Evolutionary conservation across 64 coral and sea anemone genomes (phyloP).

Genomic region (Stichodactyla helianthus): DNA sequence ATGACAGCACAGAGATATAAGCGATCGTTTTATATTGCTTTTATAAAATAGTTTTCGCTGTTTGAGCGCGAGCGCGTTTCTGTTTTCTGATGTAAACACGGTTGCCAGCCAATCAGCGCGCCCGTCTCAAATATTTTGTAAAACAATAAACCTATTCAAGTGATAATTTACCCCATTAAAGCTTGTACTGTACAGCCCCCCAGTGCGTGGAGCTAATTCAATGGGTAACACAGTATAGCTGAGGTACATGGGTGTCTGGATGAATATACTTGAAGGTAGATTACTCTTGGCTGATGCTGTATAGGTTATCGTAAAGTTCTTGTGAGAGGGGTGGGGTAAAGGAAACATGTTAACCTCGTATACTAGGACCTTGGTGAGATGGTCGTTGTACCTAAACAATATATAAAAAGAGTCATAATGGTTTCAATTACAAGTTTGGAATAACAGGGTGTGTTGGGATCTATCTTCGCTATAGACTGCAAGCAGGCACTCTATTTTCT

Average conservation of each 20-base stretch:
- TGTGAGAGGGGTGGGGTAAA: background rate
- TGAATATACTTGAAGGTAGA: conserved; percentile 43
- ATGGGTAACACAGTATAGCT: conserved; percentile 48
- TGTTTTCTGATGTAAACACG: too few relatives aligned
- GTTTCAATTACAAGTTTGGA: background rate
- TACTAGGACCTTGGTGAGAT: conserved; percentile 54
- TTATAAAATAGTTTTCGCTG: too few relatives aligned
- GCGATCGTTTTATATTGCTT: too few relatives aligned
- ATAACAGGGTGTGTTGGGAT: too few relatives aligned
- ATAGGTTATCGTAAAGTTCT: conserved; percentile 30
- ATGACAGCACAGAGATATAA: too few relatives aligned
- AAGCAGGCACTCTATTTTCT: too few relatives aligned
- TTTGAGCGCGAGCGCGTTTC: too few relatives aligned
- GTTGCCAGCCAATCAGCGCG: too few relatives aligned
- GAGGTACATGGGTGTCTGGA: conserved; percentile 48
- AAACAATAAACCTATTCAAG: too few relatives aligned
- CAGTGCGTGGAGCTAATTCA: conserved; percentile 24
- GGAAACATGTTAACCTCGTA: conserved; percentile 36
- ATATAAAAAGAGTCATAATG: background rate
- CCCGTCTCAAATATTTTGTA: too few relatives aligned
- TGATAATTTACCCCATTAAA: background rate
- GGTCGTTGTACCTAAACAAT: conserved; percentile 54
- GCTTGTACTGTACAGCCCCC: conserved; percentile 32
- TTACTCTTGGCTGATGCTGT: conserved; percentile 47
- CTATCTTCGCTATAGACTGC: too few relatives aligned